These are phyloP conservation scores for Sorex fumeus DNA, from an alignment of 2,113 vertebrate genomes.

Conservation along the genomic window DNA sequence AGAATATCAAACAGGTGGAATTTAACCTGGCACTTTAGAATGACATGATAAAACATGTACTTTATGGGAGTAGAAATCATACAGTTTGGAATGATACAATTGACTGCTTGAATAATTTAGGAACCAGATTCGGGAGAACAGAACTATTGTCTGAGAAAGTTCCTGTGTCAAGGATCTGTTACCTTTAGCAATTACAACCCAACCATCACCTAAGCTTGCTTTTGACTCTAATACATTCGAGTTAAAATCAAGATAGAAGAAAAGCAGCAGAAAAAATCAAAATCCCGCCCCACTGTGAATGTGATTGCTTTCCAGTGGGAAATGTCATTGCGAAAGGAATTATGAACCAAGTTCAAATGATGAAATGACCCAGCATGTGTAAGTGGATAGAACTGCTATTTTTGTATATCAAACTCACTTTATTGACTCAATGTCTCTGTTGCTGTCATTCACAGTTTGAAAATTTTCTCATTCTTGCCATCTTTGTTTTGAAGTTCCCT, in stretches of 20 bases:
- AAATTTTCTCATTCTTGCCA: neutral
- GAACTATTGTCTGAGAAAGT: neutral
- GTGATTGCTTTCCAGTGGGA: slow-evolving; percentile 62
- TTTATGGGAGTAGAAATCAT: neutral
- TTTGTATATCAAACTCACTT: neutral
- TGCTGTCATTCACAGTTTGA: neutral
- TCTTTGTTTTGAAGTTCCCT: neutral
- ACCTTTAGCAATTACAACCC: neutral
- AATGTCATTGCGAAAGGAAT: neutral
- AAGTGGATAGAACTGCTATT: neutral
- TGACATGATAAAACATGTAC: neutral
- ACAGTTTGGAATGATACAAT: neutral
- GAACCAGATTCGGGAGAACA: neutral
- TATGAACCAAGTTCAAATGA: neutral
- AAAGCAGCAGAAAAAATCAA: slow-evolving; percentile 38
- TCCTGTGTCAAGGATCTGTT: neutral
- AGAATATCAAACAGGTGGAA: neutral
- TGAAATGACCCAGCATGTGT: no score
- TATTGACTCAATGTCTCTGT: neutral
- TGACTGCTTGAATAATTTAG: neutral
- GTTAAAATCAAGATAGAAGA: slow-evolving; percentile 41
- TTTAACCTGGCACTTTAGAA: slow-evolving; percentile 30
- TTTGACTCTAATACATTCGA: slow-evolving; percentile 31
- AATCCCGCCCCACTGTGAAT: slow-evolving; percentile 10
- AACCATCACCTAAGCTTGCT: neutral